Evolutionary conservation across 2,113 vertebrate species (phyloP).

Genomic region (Brevimyrus niger): DNA sequence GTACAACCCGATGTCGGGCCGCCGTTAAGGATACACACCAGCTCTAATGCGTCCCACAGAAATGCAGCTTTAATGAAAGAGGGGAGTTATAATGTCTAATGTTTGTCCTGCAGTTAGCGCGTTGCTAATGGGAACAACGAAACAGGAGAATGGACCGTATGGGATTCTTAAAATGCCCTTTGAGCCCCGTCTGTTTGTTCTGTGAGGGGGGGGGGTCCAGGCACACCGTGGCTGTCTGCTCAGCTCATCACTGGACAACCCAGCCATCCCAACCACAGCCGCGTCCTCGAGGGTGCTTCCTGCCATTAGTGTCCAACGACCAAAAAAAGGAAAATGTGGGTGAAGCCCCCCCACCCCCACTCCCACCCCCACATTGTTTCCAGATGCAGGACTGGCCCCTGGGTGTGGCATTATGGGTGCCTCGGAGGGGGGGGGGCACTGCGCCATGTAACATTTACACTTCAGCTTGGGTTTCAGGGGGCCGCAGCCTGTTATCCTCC

Average conservation of each 20-base stretch:
- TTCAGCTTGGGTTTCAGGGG: neutral
- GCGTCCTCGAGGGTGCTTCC: neutral
- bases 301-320: neutral
- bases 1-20: neutral
- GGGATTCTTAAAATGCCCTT: neutral
- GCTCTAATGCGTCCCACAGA: neutral
- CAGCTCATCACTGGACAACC: neutral
- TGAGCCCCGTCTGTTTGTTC: neutral
- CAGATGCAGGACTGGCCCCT: neutral
- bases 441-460: neutral
- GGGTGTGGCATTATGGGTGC: neutral
- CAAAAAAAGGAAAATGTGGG: neutral
- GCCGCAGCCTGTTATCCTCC: neutral
- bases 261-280: too few relatives aligned
- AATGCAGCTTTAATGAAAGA: neutral
- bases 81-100: neutral
- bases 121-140: neutral
- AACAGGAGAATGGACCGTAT: neutral
- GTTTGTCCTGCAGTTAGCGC: neutral
- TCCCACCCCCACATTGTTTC: neutral
- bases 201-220: neutral
- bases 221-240: neutral
- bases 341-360: neutral
- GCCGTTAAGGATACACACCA: neutral
- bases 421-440: neutral